Base-by-base conservation (phyloP, 1,140 invertebrate species). In the Mya arenaria region DNA sequence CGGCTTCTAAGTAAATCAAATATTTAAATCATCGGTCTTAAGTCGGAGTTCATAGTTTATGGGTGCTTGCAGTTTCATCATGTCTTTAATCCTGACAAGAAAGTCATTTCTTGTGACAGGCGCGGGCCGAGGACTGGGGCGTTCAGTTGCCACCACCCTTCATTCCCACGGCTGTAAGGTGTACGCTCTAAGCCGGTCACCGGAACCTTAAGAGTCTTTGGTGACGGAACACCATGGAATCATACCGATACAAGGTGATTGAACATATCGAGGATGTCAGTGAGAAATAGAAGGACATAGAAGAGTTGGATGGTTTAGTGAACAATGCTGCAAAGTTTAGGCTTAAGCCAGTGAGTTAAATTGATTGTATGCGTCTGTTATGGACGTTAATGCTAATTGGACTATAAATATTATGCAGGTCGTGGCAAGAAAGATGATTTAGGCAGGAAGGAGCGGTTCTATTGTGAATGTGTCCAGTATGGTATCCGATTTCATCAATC, bases 241-340 rank as follows among this genome's bases (percentile, higher is more conserved):
- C 66, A 94, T 95, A n/a, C 93, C 96, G 1, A 92, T 94, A 5
- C 88, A 94, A 41, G 94, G 96, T 0, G 96, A 98, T 98, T 6
- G 90, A 89, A 0, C 93, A 97, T 86, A 98, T 97, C 97, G 92
- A 95, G 0, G 94, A 93, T 75, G 96, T 96, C 0, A 94, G 94
- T 78, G 89, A 94, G 73, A 94, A 93, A 0, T 85, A 97, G 0
- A 83, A 94, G 80, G 89, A 84, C 30, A 78, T 94, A 17, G 93
- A 93, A 6, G 94, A 94, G 0, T 92, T 97, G 10, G 95, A 98
- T 92, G 93, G 96, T 2, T 87, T 97, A 8, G 96, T 97, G 0
- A 98, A 98, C 88, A 98, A 97, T 93, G 97, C 97, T 0, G 95
- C 93, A 28, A 28, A 23, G n/a, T n/a, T n/a, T n/a, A n/a, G n/a